Evolutionary conservation across 2,888 invertebrate genomes (phyloP), one percentile per base, ranked within the genome.

Genomic region (Cataglyphis cursor): DNA sequence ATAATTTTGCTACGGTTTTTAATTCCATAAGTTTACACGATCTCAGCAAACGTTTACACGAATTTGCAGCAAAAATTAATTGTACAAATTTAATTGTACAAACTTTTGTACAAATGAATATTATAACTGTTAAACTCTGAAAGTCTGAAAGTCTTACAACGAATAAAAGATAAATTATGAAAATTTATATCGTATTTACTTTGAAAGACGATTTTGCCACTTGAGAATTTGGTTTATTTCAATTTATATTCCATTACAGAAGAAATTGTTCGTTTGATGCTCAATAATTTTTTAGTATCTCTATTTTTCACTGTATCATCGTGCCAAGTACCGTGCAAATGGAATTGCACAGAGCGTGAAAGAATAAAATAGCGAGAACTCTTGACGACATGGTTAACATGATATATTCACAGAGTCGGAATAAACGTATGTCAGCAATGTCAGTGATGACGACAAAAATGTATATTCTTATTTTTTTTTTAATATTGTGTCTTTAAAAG

Each of bases 341-440:
- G 59, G 10, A 44, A 57, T 70, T 70, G 44, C 31, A 35, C 18
- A 9, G 35, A 51, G 51, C 8, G 3, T 70, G 59, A 70, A 70
- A 80, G 48, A 78, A 59, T 78, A 35, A 44, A 21, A 21, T 78
- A 18, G 44, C 21, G 59, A 59, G n/a, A 35, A 41, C 21, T 57
- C 68, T 66, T 66, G 21, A 0, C 10, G n/a, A 44, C 54, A 18
- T 78, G 21, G 3, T n/a, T 78, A 70, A 78, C 38, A n/a, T 18
- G 70, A 70, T 21, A 31, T 57, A 21, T 3, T 12, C 57, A 35
- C 10, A 41, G 15, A 18, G 0, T n/a, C 21, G 18, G 3, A 70
- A 70, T 24, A 80, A 70, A 78, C 21, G 9, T 57, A 28, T 31
- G 31, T 9, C 18, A 18, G 18, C 15, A 15, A 44, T 0, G 6